These are phyloP conservation scores for Drosophila macrospina DNA, from an alignment of 2,888 invertebrate genomes.

Conservation along the genomic window DNA sequence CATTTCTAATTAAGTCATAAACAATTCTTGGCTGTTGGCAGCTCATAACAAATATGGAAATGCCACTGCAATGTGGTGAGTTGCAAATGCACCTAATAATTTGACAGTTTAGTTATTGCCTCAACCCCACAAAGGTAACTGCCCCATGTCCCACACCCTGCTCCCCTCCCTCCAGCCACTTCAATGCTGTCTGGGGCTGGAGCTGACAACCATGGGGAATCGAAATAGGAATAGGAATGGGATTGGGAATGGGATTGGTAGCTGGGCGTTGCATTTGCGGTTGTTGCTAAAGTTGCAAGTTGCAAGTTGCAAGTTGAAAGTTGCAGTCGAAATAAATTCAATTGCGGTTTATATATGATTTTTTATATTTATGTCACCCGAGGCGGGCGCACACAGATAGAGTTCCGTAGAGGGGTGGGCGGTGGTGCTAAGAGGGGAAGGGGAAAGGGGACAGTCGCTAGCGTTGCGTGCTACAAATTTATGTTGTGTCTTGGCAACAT, in stretches of 20 bases:
- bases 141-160: neutral
- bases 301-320: slow-evolving; percentile 46
- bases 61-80: slow-evolving; percentile 47
- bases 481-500: slow-evolving; percentile 79
- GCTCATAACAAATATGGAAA: slow-evolving; percentile 69
- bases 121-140: slow-evolving; percentile 9
- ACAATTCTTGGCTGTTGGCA: slow-evolving; percentile 67
- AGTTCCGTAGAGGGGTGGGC: neutral
- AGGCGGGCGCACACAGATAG: slow-evolving; percentile 37
- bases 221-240: slow-evolving; percentile 5
- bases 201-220: neutral
- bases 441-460: slow-evolving; percentile 11
- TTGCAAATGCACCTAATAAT: slow-evolving; percentile 71
- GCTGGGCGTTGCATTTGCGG: slow-evolving; percentile 60
- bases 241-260: slow-evolving; percentile 4
- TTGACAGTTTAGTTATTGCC: slow-evolving; percentile 74
- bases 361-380: slow-evolving; percentile 73
- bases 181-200: slow-evolving; percentile 13
- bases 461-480: slow-evolving; percentile 72
- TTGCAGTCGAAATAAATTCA: slow-evolving; percentile 80
- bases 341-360: slow-evolving; percentile 82
- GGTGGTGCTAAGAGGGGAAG: neutral
- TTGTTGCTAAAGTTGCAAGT: slow-evolving; percentile 34
- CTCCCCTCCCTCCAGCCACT: neutral
- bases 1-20: slow-evolving; percentile 74